Percentiles rank a stretch among this genome's conserved stretches.
phyloP scores from a whole-genome alignment of 2,113 vertebrate species.

The Melanocharis versteri region DNA sequence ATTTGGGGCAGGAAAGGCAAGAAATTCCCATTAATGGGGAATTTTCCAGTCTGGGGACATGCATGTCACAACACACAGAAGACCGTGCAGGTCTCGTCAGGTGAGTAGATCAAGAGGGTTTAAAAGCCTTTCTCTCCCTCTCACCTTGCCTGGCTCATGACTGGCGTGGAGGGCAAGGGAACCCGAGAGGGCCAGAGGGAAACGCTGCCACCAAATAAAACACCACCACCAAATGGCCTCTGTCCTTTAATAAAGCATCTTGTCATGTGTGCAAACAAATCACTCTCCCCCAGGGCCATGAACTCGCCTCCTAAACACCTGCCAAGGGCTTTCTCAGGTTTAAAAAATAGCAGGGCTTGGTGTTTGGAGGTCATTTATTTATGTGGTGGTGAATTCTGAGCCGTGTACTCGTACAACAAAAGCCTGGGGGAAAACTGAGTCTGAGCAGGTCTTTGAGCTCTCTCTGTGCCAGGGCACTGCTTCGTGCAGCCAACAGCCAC shows the following conservation, averaged over 20 bases:
- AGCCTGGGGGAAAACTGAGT: background rate
- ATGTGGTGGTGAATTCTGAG: background rate
- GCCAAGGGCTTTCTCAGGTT: background rate
- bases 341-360: background rate
- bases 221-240: background rate
- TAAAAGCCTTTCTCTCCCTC: background rate
- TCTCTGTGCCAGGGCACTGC: background rate
- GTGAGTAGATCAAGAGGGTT: background rate
- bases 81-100: background rate
- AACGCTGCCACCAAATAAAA: background rate
- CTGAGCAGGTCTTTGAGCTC: background rate
- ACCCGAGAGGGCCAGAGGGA: background rate
- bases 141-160: background rate
- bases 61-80: background rate
- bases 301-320: background rate
- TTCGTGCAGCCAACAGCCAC: background rate
- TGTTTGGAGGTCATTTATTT: background rate
- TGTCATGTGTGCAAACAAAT: background rate
- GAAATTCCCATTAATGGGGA: background rate
- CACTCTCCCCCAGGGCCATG: background rate
- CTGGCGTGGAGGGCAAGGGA: background rate
- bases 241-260: background rate
- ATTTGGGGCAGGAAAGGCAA: background rate
- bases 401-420: background rate
- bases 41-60: background rate